Base-by-base conservation (phyloP, 2,888 invertebrate species). In the Nasonia oneida region DNA sequence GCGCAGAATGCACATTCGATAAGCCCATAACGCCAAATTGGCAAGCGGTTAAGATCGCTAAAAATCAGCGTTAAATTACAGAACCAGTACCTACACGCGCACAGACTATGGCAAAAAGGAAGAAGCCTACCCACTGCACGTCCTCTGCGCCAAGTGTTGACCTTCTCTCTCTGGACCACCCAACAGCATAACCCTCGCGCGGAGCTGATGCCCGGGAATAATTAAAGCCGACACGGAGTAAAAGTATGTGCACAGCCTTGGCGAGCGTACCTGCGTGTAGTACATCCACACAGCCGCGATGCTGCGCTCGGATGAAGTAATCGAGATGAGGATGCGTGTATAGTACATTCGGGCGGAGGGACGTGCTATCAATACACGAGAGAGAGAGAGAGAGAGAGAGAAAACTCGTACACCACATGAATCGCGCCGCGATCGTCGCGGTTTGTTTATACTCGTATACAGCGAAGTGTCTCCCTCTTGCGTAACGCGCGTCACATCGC, bases 191-290 rank as follows among this genome's bases (percentile, higher is more conserved):
- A 47, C 12, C 47, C 47, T 47, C 10, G 81, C 23, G 23, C 82
- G 50, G 12, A 6, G 67, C 29, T 23, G 29, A 47, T 33, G 61
- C 64, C 39, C 50, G 78, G 67, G 75, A 86, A 75, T 86, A 86
- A 86, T 86, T 86, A 86, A 86, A 86, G 75, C n/a, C 86, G 86
- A 86, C 83, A 73, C 78, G n/a, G 53, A n/a, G 57, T 61, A 61
- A 61, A 61, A 61, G 57, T 61, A n/a, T n/a, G n/a, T 18, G 75
- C 33, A n/a, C 1, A 71, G 70, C 70, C 84, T 67, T 71, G 81
- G 57, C 29, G 47, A 76, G 53, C 33, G 18, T 53, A 61, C 57
- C 57, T 61, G 57, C 8, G 53, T 14, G 8, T 15, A 15, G 3
- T 2, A 53, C 12, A 47, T 71, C 23, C 70, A 42, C 81, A 57